phyloP scores from a whole-genome alignment of 2,888 invertebrate species.

The Brenthis hecate region DNA sequence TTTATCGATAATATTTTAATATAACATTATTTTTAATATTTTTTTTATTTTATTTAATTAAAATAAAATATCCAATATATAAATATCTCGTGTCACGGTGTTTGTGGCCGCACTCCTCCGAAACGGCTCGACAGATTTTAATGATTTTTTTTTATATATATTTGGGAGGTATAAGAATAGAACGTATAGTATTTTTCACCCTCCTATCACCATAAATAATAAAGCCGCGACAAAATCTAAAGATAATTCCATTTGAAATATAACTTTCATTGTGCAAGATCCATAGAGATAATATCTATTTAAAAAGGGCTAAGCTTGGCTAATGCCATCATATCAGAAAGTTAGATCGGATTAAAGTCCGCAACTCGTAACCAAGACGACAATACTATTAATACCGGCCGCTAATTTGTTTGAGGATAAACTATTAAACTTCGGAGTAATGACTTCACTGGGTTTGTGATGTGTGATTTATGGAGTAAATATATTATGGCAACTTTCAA shows the following conservation, averaged over 20 bases:
- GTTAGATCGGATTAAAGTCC: constrained; percentile 21
- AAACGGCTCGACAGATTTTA: too few species aligned
- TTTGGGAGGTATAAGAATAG: too few species aligned
- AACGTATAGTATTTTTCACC: too few species aligned
- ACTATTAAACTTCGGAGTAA: constrained; percentile 14
- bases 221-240: too few species aligned
- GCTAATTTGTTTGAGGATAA: constrained; percentile 25
- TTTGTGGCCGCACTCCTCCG: too few species aligned
- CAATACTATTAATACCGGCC: constrained; percentile 13
- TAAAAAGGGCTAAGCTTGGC: constrained; percentile 6
- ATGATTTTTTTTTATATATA: too few species aligned
- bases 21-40: too few species aligned
- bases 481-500: background rate
- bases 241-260: background rate
- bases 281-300: background rate
- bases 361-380: constrained; percentile 21
- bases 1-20: too few species aligned
- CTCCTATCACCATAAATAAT: too few species aligned
- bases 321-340: constrained; percentile 15
- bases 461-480: constrained; percentile 12
- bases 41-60: too few species aligned
- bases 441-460: constrained; percentile 7
- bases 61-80: too few species aligned
- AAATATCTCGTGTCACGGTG: too few species aligned
- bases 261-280: background rate